Base-by-base conservation (phyloP, 2,113 vertebrate species). In the Rattus rattus region DNA sequence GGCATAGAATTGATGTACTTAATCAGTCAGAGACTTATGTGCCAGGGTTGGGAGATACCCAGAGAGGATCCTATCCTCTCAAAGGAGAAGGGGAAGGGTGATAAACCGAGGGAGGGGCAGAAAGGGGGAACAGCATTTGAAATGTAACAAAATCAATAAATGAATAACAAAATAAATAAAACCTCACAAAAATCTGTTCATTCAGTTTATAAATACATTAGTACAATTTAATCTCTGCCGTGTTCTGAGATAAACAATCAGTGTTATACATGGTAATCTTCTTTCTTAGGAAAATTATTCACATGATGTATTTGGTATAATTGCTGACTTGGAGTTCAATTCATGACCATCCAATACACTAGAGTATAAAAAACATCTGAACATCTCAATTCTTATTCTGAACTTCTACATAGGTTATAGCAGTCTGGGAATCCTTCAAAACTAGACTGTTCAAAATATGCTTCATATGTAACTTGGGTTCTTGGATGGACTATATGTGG, bases 401-500 rank as follows among this genome's bases (percentile, higher is more conserved):
- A 67, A 81, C 54, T 61, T 33, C 22, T 28, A 52, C 26, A 54
- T 76, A 20, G 67, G 20, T 88, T 63, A 77, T 56, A 76, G 75
- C 33, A 5, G 65, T 43, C 9, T 11, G 1, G 43, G n/a, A 85
- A 28, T 1, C 7, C 69, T 90, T 85, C 36, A 22, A 92, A 75
- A 59, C 7, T 92, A 54, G 6, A 75, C 43, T 65, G 0, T 80
- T 95, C 10, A 33, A 95, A 52, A 12, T 20, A 70, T 7, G 14
- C 3, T 87, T 95, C 22, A 69, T 10, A 77, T n/a, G 6, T 52
- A 2, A 76, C 84, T 81, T 39, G 70, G 14, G 52, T 6, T n/a
- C 19, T 5, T 61, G 2, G 10, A 10, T 61, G 0, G 13, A 1
- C 13, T 12, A 2, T 89, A 2, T 4, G 2, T 75, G 16, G n/a